phyloP scores from a whole-genome alignment of 2,888 invertebrate species.

The Oegoconia quadripuncta region DNA sequence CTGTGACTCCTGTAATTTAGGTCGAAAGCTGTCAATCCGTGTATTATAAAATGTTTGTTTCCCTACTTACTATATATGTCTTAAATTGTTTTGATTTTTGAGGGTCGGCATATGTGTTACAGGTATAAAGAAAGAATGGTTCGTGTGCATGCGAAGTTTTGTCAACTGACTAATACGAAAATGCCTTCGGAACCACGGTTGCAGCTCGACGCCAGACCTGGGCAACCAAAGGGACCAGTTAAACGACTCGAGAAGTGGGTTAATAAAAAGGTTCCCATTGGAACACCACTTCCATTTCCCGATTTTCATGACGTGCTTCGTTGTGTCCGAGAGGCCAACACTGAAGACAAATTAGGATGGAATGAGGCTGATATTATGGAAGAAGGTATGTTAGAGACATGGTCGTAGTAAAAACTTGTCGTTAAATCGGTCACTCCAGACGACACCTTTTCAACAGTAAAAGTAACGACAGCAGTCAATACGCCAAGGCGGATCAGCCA shows the following conservation, averaged over 20 bases:
- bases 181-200: conserved; percentile 67
- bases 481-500: no score
- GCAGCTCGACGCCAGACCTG: conserved; percentile 51
- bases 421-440: no score
- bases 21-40: no score
- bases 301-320: conserved; percentile 77
- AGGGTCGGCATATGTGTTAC: no score
- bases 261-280: conserved; percentile 64
- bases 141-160: conserved; percentile 79
- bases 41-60: not conserved
- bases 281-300: conserved; percentile 65
- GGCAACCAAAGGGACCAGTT: conserved; percentile 59
- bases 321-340: conserved; percentile 62
- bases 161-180: conserved; percentile 79
- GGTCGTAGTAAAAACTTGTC: not conserved
- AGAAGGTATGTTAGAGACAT: conserved; percentile 47
- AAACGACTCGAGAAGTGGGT: conserved; percentile 62
- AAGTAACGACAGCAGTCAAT: no score
- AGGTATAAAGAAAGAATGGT: conserved; percentile 73
- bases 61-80: not conserved
- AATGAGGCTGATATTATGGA: conserved; percentile 65
- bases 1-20: no score
- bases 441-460: not conserved
- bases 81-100: not conserved
- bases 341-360: conserved; percentile 59